Conservation (phyloP, 1,140 invertebrate genomes). For the Saccostrea cuccullata region DNA sequence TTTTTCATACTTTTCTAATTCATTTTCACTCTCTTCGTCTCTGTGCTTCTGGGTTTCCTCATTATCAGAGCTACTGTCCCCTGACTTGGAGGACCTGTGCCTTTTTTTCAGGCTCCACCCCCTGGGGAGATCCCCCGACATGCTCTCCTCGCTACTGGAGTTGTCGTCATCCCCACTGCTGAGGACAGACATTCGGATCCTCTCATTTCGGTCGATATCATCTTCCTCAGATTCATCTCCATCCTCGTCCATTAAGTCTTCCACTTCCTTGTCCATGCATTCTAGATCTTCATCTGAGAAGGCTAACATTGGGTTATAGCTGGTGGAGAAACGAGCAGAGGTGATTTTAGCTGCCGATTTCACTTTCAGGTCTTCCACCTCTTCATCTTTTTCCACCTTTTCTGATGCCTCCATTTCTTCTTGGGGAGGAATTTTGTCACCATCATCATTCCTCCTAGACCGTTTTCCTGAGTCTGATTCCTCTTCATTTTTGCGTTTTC, state of each 20-base stretch:
- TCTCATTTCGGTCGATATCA: constrained; percentile 73
- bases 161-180: constrained; percentile 58
- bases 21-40: constrained; percentile 78
- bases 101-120: constrained; percentile 74
- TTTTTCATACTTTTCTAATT: constrained; percentile 81
- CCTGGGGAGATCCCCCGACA: constrained; percentile 75
- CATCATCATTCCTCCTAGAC: constrained; percentile 49
- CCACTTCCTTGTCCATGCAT: constrained; percentile 94
- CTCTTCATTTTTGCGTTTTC: constrained; percentile 51
- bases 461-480: constrained; percentile 47
- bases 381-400: not conserved
- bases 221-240: constrained; percentile 69
- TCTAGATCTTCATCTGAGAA: constrained; percentile 94
- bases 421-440: not conserved
- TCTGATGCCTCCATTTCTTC: not conserved
- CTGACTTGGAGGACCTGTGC: constrained; percentile 57
- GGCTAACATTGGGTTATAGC: constrained; percentile 90
- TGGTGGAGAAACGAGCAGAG: constrained; percentile 83
- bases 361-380: not conserved
- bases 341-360: constrained; percentile 11
- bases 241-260: constrained; percentile 78
- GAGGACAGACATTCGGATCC: constrained; percentile 64
- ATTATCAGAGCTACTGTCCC: constrained; percentile 56
- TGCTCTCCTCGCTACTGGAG: constrained; percentile 71
- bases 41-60: constrained; percentile 57